Base-by-base conservation (phyloP, 2,888 invertebrate species). In the Apantesis nais region DNA sequence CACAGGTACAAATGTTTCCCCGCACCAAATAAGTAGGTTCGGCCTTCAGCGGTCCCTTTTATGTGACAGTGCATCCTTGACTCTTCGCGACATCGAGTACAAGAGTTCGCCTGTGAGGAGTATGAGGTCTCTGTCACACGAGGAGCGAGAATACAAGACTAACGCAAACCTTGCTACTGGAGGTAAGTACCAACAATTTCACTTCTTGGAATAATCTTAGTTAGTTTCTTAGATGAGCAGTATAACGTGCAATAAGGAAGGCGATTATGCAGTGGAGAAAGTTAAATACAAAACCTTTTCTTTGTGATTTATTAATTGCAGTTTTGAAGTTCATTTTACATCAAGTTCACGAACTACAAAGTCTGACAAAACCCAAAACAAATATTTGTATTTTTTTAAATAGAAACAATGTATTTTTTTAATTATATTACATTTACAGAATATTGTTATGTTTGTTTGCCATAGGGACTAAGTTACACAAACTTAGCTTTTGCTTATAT, bases 11-110 rank as follows among this genome's bases (percentile, higher is more conserved):
- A 95, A 96, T 88, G 91, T 85, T 87, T 94, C 89, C 94, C 96
- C 90, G n/a, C 94, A 94, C 96, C 97, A 97, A 87, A 97, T 97
- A 86, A 96, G 98, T 76, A 96, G 97, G 66, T 95, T 97, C 82
- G 97, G 97, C 48, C 93, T 97, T 85, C 97, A 97, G 86, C 96
- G 98, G 80, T 97, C 97, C 68, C 89, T 92, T 76, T 88, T 94
- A 55, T 87, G 87, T 70, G 88, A 92, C 96, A 96, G 93, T 90
- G 97, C 90, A 92, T 96, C 92, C 16, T 83, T 94, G 71, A 87
- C 91, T 3, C 86, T 94, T 4, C 87, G 94, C 2, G 93, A 93
- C 55, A 89, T 93, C 85, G 98, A 98, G 82, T 97, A 97, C 89
- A 96, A 98, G 85, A 87, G 84, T 44, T 86, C 92, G 5, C 86